phyloP scores from a whole-genome alignment of 2,888 invertebrate genomes.

The Gibbula magus region DNA sequence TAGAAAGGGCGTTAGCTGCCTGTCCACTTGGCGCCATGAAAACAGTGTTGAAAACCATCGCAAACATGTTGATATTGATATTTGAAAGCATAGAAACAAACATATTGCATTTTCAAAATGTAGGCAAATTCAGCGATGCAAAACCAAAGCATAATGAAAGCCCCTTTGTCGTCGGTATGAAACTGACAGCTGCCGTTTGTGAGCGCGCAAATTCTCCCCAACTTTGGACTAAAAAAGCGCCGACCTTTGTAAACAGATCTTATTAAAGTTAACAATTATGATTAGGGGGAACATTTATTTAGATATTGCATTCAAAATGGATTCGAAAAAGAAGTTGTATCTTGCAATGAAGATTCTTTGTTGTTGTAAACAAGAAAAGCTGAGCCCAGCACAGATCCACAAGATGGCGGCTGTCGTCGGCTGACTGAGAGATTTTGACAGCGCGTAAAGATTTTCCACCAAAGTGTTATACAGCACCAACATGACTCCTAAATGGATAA shows the following conservation, averaged over 20 bases:
- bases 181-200: conserved; percentile 23
- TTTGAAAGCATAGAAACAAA: too few species aligned
- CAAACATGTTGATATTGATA: too few species aligned
- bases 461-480: too few species aligned
- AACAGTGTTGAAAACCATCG: too few species aligned
- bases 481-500: conserved; percentile 1
- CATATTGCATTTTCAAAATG: too few species aligned
- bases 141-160: background rate
- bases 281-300: too few species aligned
- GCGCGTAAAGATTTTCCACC: conserved; percentile 16
- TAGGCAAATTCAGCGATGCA: background rate
- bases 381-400: conserved; percentile 15
- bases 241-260: background rate
- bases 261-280: background rate
- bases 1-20: background rate
- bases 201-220: conserved; percentile 18
- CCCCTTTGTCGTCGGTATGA: background rate
- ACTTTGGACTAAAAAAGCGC: background rate
- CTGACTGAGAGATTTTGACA: conserved; percentile 24
- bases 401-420: conserved; percentile 37
- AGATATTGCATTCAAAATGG: background rate
- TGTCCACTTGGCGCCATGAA: conserved; percentile 21
- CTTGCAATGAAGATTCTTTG: background rate
- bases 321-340: background rate
- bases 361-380: conserved; percentile 7